Conservation (phyloP, 1,140 invertebrate species). For the Drosophila jambulina region DNA sequence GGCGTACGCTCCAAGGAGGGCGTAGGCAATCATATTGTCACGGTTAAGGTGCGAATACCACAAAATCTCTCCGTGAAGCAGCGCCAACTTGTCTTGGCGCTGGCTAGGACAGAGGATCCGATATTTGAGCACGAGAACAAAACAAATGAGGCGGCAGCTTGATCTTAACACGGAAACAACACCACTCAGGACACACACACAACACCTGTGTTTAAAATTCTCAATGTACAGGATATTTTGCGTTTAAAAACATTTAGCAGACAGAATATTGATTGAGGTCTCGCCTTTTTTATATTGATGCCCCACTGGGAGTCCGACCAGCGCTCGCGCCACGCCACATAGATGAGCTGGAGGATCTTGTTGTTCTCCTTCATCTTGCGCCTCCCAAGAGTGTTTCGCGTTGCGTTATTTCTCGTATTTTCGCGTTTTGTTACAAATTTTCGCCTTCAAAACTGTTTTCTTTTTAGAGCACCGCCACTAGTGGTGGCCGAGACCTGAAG, state of each 20-base stretch:
- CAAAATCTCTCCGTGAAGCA: constrained; percentile 73
- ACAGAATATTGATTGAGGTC: constrained; percentile 27
- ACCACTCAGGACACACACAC: background rate
- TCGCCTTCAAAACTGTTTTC: constrained; percentile 6
- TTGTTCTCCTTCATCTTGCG: constrained; percentile 72
- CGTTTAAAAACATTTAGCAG: constrained; percentile 18
- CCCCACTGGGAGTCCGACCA: constrained; percentile 98
- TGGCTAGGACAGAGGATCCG: constrained; percentile 73
- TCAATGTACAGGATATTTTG: constrained; percentile 49
- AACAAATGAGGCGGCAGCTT: constrained; percentile 6
- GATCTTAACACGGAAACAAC: too few relatives aligned
- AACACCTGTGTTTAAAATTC: constrained; percentile 55
- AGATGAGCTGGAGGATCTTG: constrained; percentile 75
- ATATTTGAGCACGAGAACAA: constrained; percentile 50
- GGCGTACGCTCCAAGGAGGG: constrained; percentile 59
- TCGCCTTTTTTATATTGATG: constrained; percentile 95
- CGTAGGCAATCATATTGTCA: constrained; percentile 72
- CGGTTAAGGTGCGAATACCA: constrained; percentile 72
- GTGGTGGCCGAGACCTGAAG: constrained; percentile 20
- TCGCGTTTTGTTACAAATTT: constrained; percentile 26
- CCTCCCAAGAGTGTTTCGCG: background rate
- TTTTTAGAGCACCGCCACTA: constrained; percentile 29
- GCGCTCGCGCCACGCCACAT: constrained; percentile 94
- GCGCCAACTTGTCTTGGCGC: constrained; percentile 70
- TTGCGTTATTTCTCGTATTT: constrained; percentile 3